Conservation (phyloP, 2,113 vertebrate genomes). For the Dromiciops gliroides region DNA sequence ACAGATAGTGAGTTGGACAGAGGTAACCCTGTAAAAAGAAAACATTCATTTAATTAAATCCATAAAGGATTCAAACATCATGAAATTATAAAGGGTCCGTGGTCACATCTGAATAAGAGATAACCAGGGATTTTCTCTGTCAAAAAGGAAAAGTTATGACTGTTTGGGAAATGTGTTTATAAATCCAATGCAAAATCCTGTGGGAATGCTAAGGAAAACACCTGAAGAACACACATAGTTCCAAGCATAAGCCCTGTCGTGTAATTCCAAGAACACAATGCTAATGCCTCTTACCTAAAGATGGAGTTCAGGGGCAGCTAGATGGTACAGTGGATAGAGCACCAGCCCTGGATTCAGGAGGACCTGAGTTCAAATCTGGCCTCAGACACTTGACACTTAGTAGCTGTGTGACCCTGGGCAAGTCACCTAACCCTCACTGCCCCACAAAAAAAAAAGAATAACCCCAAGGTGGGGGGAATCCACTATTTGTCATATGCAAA, state of each 20-base stretch:
- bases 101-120: conserved; percentile 23
- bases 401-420: no score
- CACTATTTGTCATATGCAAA: neutral
- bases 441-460: no score
- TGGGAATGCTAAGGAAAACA: conserved; percentile 53
- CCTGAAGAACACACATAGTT: conserved; percentile 62
- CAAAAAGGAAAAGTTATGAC: neutral
- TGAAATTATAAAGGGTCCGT: neutral
- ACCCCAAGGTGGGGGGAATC: neutral
- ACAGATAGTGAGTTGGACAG: conserved; percentile 15
- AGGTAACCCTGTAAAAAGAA: neutral
- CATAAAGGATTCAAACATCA: conserved; percentile 34
- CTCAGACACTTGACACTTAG: neutral
- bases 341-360: no score
- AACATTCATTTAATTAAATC: neutral
- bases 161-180: neutral
- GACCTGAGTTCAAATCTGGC: no score
- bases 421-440: no score
- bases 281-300: neutral
- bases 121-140: neutral
- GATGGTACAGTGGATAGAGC: no score
- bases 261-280: neutral
- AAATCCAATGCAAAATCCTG: conserved; percentile 32
- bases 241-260: neutral
- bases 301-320: no score